Percentiles rank a stretch among this genome's conserved stretches.
Conservation (phyloP, 1,140 invertebrate genomes). For the Aphaenogaster ashmeadi region DNA sequence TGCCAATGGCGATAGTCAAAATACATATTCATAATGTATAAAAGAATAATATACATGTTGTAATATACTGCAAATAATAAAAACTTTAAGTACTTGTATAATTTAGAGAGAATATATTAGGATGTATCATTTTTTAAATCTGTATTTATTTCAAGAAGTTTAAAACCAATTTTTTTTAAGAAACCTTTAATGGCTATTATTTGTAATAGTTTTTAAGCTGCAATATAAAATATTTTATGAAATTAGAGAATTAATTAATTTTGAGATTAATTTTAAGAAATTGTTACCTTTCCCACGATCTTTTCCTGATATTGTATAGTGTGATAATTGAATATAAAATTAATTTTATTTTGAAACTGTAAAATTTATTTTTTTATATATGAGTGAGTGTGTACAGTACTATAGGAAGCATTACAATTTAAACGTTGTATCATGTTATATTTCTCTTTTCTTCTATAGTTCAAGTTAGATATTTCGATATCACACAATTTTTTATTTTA, state of each 20-base stretch:
- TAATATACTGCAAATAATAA: background rate
- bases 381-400: background rate
- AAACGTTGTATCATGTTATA: background rate
- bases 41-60: background rate
- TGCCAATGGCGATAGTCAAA: background rate
- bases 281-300: background rate
- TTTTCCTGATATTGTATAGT: background rate
- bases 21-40: background rate
- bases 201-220: background rate
- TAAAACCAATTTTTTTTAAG: background rate
- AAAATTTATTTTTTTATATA: background rate
- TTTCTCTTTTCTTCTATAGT: background rate
- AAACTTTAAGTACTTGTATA: background rate
- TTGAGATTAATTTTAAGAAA: too few relatives aligned
- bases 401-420: background rate
- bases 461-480: background rate
- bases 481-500: background rate
- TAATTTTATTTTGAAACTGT: background rate
- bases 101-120: background rate
- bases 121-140: background rate
- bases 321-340: slow-evolving; percentile 10
- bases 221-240: background rate
- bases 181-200: background rate
- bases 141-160: background rate
- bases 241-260: background rate